Percentiles rank a stretch among this genome's conserved stretches.
Evolutionary conservation across 2,888 invertebrate genomes (phyloP).

Genomic region (Selenia dentaria): DNA sequence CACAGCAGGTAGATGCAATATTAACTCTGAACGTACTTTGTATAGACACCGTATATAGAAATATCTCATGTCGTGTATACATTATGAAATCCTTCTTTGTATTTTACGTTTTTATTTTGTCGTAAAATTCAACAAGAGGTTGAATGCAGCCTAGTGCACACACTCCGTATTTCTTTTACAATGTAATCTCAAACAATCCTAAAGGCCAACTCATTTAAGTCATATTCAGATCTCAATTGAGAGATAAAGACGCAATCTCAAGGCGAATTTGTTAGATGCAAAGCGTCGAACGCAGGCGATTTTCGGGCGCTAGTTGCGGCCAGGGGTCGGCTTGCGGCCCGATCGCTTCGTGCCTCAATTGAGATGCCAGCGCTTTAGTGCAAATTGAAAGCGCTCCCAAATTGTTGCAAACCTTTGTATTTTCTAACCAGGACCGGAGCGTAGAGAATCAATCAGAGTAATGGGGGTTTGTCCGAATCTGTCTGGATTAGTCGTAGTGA

Average conservation of each 20-base stretch:
- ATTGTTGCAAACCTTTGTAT: constrained; percentile 77
- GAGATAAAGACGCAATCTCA: constrained; percentile 23
- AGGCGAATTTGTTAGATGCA: constrained; percentile 26
- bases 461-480: constrained; percentile 75
- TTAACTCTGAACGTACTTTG: constrained; percentile 47
- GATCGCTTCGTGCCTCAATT: constrained; percentile 58
- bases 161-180: no score
- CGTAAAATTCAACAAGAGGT: constrained; percentile 7
- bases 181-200: no score
- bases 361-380: constrained; percentile 65
- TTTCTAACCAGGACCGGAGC: constrained; percentile 66
- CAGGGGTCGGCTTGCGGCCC: constrained; percentile 30
- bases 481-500: constrained; percentile 69
- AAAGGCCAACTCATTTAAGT: no score
- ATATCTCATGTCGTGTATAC: constrained; percentile 30
- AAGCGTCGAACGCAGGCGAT: background rate
- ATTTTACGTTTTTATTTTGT: constrained; percentile 15
- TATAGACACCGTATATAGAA: constrained; percentile 34
- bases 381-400: constrained; percentile 77
- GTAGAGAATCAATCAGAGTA: constrained; percentile 79
- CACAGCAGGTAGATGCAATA: constrained; percentile 61
- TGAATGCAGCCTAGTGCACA: no score
- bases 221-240: no score
- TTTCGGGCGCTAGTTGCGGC: constrained; percentile 23
- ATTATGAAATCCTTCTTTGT: constrained; percentile 27